phyloP scores from a whole-genome alignment of 2,797 vertebrate genomes.

The Siniperca undulata region DNA sequence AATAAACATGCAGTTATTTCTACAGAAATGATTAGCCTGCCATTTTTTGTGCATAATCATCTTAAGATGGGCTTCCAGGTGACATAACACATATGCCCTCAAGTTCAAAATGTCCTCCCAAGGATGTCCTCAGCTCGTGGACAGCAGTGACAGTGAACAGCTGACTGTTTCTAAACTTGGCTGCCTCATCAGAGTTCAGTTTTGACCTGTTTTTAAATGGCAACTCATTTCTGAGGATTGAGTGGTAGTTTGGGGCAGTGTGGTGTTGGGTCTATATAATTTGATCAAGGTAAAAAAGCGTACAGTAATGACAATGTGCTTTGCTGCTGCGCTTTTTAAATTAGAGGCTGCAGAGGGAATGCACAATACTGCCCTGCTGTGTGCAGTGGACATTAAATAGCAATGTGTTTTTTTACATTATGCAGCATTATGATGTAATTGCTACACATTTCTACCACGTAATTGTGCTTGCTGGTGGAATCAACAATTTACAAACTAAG shows the following conservation, averaged over 20 bases:
- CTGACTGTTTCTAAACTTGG: slow-evolving; percentile 37
- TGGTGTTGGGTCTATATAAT: background rate
- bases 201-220: background rate
- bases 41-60: slow-evolving; percentile 37
- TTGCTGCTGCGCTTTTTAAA: slow-evolving; percentile 2
- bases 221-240: background rate
- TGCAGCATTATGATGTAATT: background rate
- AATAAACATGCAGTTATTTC: background rate
- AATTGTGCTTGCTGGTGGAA: background rate
- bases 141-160: slow-evolving; percentile 18
- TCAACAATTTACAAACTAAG: slow-evolving; percentile 1
- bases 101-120: slow-evolving; percentile 31
- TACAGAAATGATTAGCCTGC: slow-evolving; percentile 14
- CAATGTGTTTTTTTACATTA: background rate
- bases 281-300: slow-evolving; percentile 17
- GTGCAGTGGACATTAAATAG: no score
- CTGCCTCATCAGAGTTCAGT: slow-evolving; percentile 7
- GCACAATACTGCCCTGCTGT: background rate
- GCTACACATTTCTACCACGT: background rate
- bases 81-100: slow-evolving; percentile 24
- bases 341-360: background rate
- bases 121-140: slow-evolving; percentile 1
- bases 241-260: background rate
- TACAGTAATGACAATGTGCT: background rate
- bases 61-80: slow-evolving; percentile 34